phyloP scores from a whole-genome alignment of 2,797 vertebrate genomes.

The Pseudopleuronectes americanus region DNA sequence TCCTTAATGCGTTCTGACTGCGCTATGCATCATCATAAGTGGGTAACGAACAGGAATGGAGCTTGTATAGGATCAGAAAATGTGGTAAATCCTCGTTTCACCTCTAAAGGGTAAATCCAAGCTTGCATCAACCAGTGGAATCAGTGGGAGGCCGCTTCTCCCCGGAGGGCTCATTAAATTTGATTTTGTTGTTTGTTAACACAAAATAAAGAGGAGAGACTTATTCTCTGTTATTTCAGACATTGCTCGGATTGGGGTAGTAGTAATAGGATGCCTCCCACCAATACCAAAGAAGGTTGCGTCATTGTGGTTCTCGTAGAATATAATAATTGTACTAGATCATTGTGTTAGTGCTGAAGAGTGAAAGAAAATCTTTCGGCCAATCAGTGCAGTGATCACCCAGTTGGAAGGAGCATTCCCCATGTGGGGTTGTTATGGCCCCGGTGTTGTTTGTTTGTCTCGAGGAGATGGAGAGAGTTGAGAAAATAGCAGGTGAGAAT shows the following conservation, averaged over 20 bases:
- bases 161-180: constrained; percentile 73
- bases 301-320: background rate
- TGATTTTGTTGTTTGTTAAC: constrained; percentile 44
- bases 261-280: background rate
- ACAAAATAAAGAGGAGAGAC: constrained; percentile 35
- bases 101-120: constrained; percentile 45
- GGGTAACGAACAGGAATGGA: constrained; percentile 4
- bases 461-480: constrained; percentile 16
- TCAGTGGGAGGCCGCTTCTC: constrained; percentile 38
- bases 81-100: constrained; percentile 36
- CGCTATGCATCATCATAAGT: constrained; percentile 14
- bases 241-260: constrained; percentile 21
- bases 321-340: constrained; percentile 30
- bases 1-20: constrained; percentile 15
- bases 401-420: constrained; percentile 55
- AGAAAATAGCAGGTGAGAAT: constrained; percentile 42
- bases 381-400: constrained; percentile 53
- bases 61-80: constrained; percentile 32
- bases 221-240: constrained; percentile 34
- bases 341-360: constrained; percentile 31
- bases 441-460: constrained; percentile 64
- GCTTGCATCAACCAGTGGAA: constrained; percentile 42
- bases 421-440: constrained; percentile 70
- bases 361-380: constrained; percentile 27
- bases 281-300: background rate